Evolutionary conservation across 1,140 invertebrate genomes (phyloP), one percentile per base, ranked within the genome.

Genomic region (Belonocnema kinseyi): DNA sequence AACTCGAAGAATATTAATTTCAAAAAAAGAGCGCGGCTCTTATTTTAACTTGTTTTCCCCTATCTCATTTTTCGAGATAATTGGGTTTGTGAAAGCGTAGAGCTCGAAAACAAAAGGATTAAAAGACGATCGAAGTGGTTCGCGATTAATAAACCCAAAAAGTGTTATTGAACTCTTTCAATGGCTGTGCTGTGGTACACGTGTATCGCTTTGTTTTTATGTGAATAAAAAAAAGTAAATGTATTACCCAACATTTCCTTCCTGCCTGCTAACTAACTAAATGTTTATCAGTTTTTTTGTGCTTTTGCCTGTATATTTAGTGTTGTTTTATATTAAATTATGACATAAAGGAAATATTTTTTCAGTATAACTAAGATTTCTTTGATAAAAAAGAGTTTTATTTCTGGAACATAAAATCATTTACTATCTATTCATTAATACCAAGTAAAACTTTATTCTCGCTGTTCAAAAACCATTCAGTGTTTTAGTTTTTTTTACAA

Each of bases 51-150:
- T 40, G 61, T 66, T 66, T 16, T 40, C n/a, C 4, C 61, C 61
- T 66, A 66, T 66, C 46, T 66, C 61, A 46, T 66, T 66, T 66
- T 66, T 66, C 61, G 40, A 46, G 61, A 46, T 66, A 66, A 66
- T 66, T 66, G 61, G 16, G n/a, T 66, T 66, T 66, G 40, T 66
- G 46, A 66, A 66, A 66, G 61, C 61, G 40, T 40, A 26, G 8
- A 66, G 16, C n/a, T 40, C 61, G 40, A 40, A 40, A 66, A 16
- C 13, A 40, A 16, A 66, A 66, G 40, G 14, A 40, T 33, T 66
- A n/a, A 66, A 66, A 40, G 61, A 6, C 26, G 40, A 66, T 66
- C 21, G 26, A 66, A n/a, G 16, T 16, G 61, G 12, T 40, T 46
- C 61, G 61, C 16, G 33, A 66, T 16, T 66, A 46, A 66, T 40